Evolutionary conservation across 2,797 vertebrate species (phyloP).

Genomic region (Rhyacichthys aspro): DNA sequence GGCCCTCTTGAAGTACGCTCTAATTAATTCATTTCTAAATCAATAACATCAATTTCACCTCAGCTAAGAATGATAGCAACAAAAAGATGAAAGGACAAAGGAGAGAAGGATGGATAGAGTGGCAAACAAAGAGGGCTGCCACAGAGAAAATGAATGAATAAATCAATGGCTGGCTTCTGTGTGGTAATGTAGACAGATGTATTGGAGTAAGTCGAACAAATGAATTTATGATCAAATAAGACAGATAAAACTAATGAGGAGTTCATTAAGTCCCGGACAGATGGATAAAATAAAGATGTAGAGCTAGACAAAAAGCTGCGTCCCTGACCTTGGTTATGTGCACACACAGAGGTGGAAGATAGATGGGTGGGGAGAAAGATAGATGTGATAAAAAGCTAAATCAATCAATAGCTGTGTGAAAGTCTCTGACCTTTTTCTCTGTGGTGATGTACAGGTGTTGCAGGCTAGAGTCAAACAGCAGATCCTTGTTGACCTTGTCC

Average conservation of each 20-base stretch:
- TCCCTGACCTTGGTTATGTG: conserved; percentile 31
- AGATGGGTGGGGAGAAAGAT: conserved; percentile 26
- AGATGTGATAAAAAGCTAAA: conserved; percentile 33
- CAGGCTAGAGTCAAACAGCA: conserved; percentile 83
- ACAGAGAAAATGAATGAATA: conserved; percentile 31
- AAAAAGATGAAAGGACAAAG: conserved; percentile 59
- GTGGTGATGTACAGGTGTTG: conserved; percentile 90
- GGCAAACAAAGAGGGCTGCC: conserved; percentile 26
- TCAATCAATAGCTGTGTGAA: conserved; percentile 19
- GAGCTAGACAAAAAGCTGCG: conserved; percentile 10
- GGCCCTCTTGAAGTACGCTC: conserved; percentile 57
- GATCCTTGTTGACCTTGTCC: conserved; percentile 86
- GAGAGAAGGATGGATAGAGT: conserved; percentile 40
- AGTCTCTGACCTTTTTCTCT: conserved; percentile 83
- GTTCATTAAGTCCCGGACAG: conserved; percentile 33
- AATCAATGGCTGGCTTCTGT: conserved; percentile 56
- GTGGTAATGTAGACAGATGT: conserved; percentile 60
- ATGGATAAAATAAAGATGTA: conserved; percentile 26
- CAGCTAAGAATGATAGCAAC: conserved; percentile 27
- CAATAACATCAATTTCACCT: conserved; percentile 61
- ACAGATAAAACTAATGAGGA: conserved; percentile 47
- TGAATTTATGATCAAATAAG: conserved; percentile 63
- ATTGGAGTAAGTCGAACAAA: conserved; percentile 11
- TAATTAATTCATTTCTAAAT: conserved; percentile 75
- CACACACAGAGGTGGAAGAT: conserved; percentile 9